Evolutionary conservation across 1,140 invertebrate species (phyloP), one percentile per base, ranked within the genome.

Genomic region (Argopecten irradians): DNA sequence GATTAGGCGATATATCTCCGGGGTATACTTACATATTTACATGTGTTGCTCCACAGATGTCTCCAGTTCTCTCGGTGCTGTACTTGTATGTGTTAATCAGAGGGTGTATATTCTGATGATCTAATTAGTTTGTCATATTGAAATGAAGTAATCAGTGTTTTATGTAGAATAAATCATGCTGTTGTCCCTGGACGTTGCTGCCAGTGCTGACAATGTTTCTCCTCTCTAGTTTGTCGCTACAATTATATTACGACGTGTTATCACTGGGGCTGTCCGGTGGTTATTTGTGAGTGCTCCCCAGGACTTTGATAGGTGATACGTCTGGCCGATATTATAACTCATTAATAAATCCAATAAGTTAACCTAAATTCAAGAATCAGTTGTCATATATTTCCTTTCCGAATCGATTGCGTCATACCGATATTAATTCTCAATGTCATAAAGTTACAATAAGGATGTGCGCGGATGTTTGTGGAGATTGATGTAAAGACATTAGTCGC

Each of bases 371-470:
- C 55, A 71, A 3, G n/a, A 71, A 71, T 71, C 0, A 5, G 28
- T 39, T 71, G 55, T 71, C 55, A 28, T 71, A 71, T 71, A 71
- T 71, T 71, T 71, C 55, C 55, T 71, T 71, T 71, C 8, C 55
- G 8, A 71, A 8, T 71, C 28, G n/a, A 71, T 71, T 71, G 55
- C 28, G 55, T 71, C 55, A 71, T 71, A 71, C 55, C 16, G 8
- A n/a, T 71, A 71, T 28, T 71, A 71, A 71, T 71, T 71, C 8
- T 3, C 7, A 28, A 71, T n/a, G 16, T 71, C 55, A n/a, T 71
- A 71, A 71, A 28, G 55, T 71, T 71, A 71, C n/a, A 71, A n/a
- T 71, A 71, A 71, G 22, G 2, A n/a, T 71, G 22, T 11, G 28
- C 22, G 5, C 55, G 55, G 55, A 71, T 71, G 22, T 71, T 8